Evolutionary conservation across 2,797 vertebrate species (phyloP).

Genomic region (Diceros bicornis): DNA sequence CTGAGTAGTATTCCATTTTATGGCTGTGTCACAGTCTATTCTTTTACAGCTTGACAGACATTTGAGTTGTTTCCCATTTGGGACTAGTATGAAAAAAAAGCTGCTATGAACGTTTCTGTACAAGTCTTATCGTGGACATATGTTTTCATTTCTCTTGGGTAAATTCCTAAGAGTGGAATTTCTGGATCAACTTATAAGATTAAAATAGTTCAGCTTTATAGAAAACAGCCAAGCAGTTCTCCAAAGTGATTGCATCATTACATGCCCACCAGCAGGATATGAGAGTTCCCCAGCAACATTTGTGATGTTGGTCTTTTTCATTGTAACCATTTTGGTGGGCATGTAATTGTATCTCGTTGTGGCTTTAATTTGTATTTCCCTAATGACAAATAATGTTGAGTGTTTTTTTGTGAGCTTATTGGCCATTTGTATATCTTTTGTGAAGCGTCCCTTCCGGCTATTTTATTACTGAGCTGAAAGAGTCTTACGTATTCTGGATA

Average conservation of each 20-base stretch:
- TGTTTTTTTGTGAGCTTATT: background rate
- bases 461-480: background rate
- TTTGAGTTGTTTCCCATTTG: background rate
- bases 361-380: background rate
- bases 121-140: background rate
- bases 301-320: background rate
- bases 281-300: background rate
- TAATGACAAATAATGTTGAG: background rate
- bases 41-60: background rate
- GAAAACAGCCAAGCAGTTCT: background rate
- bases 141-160: background rate
- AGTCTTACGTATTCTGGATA: background rate
- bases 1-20: background rate
- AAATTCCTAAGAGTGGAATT: background rate
- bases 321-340: background rate
- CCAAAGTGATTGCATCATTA: rapidly evolving
- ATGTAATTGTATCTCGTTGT: too few species aligned
- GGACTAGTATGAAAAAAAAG: background rate
- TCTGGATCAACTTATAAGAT: background rate
- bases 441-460: background rate
- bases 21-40: background rate
- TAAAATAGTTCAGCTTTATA: background rate
- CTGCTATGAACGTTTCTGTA: background rate
- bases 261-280: background rate
- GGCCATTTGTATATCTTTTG: background rate